Evolutionary conservation across 2,113 vertebrate species (phyloP), one percentile per base, ranked within the genome.

Genomic region (Potamarius usumacintae): DNA sequence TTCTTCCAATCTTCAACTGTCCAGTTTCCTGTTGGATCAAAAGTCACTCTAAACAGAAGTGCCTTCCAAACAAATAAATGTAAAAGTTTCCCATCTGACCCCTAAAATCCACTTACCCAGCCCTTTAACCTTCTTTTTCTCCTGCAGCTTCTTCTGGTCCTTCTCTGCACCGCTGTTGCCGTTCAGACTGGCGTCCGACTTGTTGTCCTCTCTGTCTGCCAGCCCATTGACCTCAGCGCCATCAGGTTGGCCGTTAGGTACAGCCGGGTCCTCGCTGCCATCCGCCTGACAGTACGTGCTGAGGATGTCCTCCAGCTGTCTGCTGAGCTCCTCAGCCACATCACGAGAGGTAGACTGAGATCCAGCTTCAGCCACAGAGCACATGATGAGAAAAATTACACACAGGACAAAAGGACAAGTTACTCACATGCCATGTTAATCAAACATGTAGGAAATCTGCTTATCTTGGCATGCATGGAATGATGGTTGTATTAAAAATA

Each of bases 71-170:
- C 7, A 67, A 25, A 53, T 34, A 18, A 71, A 27, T 15, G 7
- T 7, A 30, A 17, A 7, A 7, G 7, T 71, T 20, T 74, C 48
- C 8, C 1, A 50, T 48, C 48, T 20, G 34, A 10, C 48, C 11
- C 4, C 9, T 52, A 14, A 52, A 30, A 8, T 27, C n/a, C 18
- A 80, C 95, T 96, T 89, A 98, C 97, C 98, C 1, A 99, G 94
- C 9, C 97, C 97, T 89, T 99, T 99, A 91, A 97, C 95, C 93
- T 99, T 99, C 94, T 97, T 99, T 93, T 98, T 99, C 9, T 99
- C 98, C 89, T 97, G 97, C 27, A 91, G 91, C 48, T 96, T 97
- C 94, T 96, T 98, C 88, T 96, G 97, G 57, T 99, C 96, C 77
- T 97, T 95, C 60, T 96, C 96, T 0, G 87, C 90, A 0, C 93